Evolutionary conservation across 1,140 invertebrate species (phyloP).

Genomic region (Pachypeltis micranthus): DNA sequence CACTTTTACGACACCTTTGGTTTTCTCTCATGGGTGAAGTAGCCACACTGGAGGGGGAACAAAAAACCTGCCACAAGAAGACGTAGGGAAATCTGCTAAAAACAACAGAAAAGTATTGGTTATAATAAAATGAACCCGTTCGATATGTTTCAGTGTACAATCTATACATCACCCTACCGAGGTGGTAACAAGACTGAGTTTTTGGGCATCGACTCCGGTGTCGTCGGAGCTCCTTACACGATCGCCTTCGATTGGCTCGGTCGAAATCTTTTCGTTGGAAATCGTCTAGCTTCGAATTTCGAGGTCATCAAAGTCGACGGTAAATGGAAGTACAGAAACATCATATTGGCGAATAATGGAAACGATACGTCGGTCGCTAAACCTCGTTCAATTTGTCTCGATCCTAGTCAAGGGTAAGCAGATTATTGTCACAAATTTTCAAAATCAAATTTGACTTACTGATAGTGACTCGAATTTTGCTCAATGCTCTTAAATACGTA

Average conservation of each 20-base stretch:
- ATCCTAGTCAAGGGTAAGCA: constrained; percentile 78
- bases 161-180: constrained; percentile 70
- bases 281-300: constrained; percentile 80
- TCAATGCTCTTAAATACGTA: constrained; percentile 15
- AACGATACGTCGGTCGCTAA: constrained; percentile 72
- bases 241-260: constrained; percentile 95
- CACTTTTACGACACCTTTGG: too few relatives aligned
- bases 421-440: too few relatives aligned
- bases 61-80: too few relatives aligned
- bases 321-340: constrained; percentile 67
- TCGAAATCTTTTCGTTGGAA: constrained; percentile 87
- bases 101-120: too few relatives aligned
- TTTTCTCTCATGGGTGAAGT: too few relatives aligned
- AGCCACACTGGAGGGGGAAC: too few relatives aligned
- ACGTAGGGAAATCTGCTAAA: too few relatives aligned
- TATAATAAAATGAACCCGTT: too few relatives aligned
- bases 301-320: constrained; percentile 82
- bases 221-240: constrained; percentile 80
- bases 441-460: too few relatives aligned
- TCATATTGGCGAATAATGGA: constrained; percentile 84
- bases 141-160: constrained; percentile 57
- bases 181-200: constrained; percentile 81
- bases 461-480: too few relatives aligned
- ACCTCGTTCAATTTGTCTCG: constrained; percentile 76
- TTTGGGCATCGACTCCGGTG: constrained; percentile 59